Evolutionary conservation across 2,888 invertebrate species (phyloP).

Genomic region (Lamproptera curius): DNA sequence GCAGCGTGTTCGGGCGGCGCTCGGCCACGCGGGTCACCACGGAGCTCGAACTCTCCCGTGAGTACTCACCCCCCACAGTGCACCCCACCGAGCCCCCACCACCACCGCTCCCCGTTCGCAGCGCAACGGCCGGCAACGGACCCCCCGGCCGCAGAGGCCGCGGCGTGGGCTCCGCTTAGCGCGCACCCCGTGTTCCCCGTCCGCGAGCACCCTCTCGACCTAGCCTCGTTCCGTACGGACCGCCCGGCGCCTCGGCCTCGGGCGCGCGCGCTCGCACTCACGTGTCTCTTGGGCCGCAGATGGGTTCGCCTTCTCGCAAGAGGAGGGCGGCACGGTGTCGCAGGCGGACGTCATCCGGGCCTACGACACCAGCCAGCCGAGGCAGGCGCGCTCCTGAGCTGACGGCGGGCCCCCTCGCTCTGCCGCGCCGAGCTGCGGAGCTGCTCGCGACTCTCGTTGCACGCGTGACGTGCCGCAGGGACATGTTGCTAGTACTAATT

Average conservation of each 20-base stretch:
- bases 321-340: slow-evolving; percentile 96
- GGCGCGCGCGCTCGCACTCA: neutral
- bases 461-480: no score
- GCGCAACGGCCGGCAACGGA: slow-evolving; percentile 9
- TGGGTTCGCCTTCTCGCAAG: slow-evolving; percentile 99
- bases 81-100: slow-evolving; percentile 38
- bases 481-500: no score
- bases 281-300: slow-evolving; percentile 75
- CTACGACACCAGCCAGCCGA: slow-evolving; percentile 95
- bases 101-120: slow-evolving; percentile 35
- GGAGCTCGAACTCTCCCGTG: slow-evolving; percentile 96
- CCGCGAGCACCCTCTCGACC: neutral
- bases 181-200: no score
- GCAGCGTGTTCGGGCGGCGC: slow-evolving; percentile 92
- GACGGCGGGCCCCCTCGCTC: slow-evolving; percentile 26
- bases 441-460: neutral
- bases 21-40: slow-evolving; percentile 87
- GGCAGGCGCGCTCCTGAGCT: slow-evolving; percentile 84
- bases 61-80: slow-evolving; percentile 77
- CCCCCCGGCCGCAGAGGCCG: slow-evolving; percentile 1
- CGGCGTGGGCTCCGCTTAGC: neutral
- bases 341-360: slow-evolving; percentile 97
- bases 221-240: neutral
- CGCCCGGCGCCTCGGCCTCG: slow-evolving; percentile 1
- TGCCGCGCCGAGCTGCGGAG: slow-evolving; percentile 1